A percentile compares a stretch with the other conserved stretches of the same genome.
Evolutionary conservation across 2,888 invertebrate genomes (phyloP).

Genomic region (Sphaerophoria taeniata): DNA sequence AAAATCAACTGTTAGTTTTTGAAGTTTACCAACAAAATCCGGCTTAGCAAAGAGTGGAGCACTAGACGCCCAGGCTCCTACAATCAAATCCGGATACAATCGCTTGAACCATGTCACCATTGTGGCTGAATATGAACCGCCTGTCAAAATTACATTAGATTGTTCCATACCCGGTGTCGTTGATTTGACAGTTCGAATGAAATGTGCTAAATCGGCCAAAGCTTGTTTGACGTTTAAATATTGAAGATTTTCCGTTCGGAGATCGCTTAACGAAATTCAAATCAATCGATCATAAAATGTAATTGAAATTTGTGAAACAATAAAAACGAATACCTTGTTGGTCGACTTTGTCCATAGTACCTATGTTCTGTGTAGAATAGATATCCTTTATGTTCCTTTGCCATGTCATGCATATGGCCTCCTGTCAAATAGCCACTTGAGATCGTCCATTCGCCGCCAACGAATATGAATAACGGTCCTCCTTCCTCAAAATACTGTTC

Average conservation of each 20-base stretch:
- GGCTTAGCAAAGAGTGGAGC: constrained; percentile 87
- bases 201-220: constrained; percentile 87
- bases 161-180: constrained; percentile 79
- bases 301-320: not conserved
- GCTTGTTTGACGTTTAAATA: constrained; percentile 87
- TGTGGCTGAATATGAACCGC: constrained; percentile 88
- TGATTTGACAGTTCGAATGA: constrained; percentile 84
- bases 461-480: constrained; percentile 86
- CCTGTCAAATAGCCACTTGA: constrained; percentile 84
- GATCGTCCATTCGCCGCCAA: constrained; percentile 90
- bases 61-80: constrained; percentile 86
- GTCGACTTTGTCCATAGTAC: constrained; percentile 90
- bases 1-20: no score
- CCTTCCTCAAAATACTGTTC: constrained; percentile 82
- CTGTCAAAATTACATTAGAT: constrained; percentile 84
- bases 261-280: constrained; percentile 82
- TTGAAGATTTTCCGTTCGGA: constrained; percentile 85
- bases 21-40: constrained; percentile 83
- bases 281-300: constrained; percentile 2
- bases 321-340: constrained; percentile 85
- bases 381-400: constrained; percentile 85
- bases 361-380: constrained; percentile 92
- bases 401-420: constrained; percentile 87
- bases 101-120: constrained; percentile 88
- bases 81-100: constrained; percentile 86